phyloP scores from a whole-genome alignment of 1,140 invertebrate species.

The Geopemphigus sp. region DNA sequence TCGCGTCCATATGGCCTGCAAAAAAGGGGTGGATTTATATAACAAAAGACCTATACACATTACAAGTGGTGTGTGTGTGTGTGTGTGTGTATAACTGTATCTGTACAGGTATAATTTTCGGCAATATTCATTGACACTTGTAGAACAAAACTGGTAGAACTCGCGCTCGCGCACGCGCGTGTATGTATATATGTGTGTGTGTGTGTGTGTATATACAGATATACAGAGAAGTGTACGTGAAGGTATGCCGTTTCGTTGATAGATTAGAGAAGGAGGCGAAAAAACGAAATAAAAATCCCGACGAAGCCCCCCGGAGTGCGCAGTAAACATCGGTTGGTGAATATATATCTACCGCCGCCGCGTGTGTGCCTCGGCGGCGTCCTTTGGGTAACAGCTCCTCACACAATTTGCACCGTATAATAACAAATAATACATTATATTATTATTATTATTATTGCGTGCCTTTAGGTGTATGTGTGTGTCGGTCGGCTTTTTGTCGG shows the following conservation, averaged over 20 bases:
- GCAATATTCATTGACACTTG: slow-evolving; percentile 20
- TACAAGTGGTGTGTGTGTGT: too few species aligned
- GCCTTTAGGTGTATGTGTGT: not conserved
- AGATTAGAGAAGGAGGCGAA: not conserved
- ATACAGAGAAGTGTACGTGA: not conserved
- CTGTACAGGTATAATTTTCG: not conserved
- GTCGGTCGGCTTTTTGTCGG: slow-evolving; percentile 14
- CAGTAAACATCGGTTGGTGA: slow-evolving; percentile 40
- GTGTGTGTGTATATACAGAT: too few species aligned
- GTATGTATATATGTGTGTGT: too few species aligned
- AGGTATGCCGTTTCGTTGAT: slow-evolving; percentile 7
- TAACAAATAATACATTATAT: slow-evolving; percentile 45
- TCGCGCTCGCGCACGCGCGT: not conserved
- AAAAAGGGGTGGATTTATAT: too few species aligned
- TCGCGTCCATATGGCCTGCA: too few species aligned
- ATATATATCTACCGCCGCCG: slow-evolving; percentile 1
- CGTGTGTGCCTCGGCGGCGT: slow-evolving; percentile 14
- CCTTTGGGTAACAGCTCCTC: slow-evolving; percentile 35
- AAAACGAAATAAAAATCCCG: slow-evolving; percentile 16
- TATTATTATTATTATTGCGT: slow-evolving; percentile 40
- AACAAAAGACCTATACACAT: too few species aligned
- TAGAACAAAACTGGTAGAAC: not conserved
- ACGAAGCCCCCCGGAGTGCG: slow-evolving; percentile 30
- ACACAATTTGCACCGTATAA: slow-evolving; percentile 46
- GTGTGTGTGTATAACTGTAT: not conserved